Conservation (phyloP, 2,888 invertebrate species). For the Hypolimnas misippus region DNA sequence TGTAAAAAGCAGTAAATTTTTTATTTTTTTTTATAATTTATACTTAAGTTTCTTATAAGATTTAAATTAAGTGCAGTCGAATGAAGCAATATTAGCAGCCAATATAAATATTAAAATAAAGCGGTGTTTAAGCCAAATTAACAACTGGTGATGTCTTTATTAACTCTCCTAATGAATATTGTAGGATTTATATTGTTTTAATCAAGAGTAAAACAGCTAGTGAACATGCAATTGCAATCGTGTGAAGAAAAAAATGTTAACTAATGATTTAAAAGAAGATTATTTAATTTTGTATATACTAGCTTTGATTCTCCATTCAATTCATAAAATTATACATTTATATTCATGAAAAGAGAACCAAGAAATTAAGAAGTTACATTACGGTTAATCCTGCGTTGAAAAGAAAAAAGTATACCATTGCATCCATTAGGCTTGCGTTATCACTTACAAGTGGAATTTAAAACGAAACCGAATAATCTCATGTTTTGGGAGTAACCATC, state of each 20-base stretch:
- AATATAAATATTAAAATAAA: constrained; percentile 25
- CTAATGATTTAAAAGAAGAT: constrained; percentile 1
- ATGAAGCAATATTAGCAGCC: constrained; percentile 33
- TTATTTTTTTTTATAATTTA: constrained; percentile 16
- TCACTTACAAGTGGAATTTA: constrained; percentile 74
- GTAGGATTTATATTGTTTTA: constrained; percentile 20
- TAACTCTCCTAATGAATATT: background rate
- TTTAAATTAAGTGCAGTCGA: constrained; percentile 30
- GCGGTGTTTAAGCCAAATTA: constrained; percentile 30
- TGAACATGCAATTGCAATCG: constrained; percentile 34
- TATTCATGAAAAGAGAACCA: constrained; percentile 6
- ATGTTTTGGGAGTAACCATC: constrained; percentile 61
- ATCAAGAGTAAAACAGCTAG: constrained; percentile 22
- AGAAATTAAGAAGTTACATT: constrained; percentile 11
- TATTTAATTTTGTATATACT: background rate
- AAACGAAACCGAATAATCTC: constrained; percentile 59
- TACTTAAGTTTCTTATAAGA: constrained; percentile 18
- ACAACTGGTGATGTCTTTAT: background rate
- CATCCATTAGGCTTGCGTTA: constrained; percentile 37
- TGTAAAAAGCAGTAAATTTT: constrained; percentile 7
- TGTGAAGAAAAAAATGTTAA: constrained; percentile 21
- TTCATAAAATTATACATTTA: background rate
- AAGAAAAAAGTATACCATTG: constrained; percentile 22
- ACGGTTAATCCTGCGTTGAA: constrained; percentile 20
- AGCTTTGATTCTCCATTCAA: constrained; percentile 5